Base-by-base conservation (phyloP, 2,888 invertebrate species). In the Galerucella calmariensis region DNA sequence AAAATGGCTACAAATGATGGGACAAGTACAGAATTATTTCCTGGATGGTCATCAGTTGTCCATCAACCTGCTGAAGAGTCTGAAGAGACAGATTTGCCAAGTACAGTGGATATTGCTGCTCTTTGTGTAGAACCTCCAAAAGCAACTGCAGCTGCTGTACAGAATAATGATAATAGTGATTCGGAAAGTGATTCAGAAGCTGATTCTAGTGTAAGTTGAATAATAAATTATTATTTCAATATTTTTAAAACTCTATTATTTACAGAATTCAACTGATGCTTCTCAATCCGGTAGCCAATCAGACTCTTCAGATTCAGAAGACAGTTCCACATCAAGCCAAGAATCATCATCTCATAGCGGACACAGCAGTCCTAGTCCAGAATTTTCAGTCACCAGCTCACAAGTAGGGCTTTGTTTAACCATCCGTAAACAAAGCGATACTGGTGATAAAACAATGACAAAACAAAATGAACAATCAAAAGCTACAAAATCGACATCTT, bases 81-180 rank as follows among this genome's bases (percentile, higher is more conserved):
- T 14, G 91, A 92, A 84, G 90, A 90, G 63, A 90, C 91, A 76
- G 90, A 91, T 81, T 86, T 92, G 81, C 92, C 91, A 14, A 92
- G 92, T 44, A 92, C 92, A 41, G 92, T 92, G 76, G 92, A 92
- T 81, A 92, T 92, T 87, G 90, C 91, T 81, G 92, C 92, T 74
- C 90, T 92, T 83, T 92, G 91, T 85, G 89, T 89, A 77, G 88
- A 88, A 72, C 79, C 86, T 56, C 10, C 56, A 9, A 56, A 56
- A 56, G 20, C 56, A 56, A 56, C 56, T 61, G 85, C 78, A 77
- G 84, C 85, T 63, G 83, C 84, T 77, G 83, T 85, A 14, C 77
- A 82, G 14, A 82, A 80, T 68, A 83, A 79, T 71, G 77, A 82
- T 72, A 78, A 80, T 66, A 78, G 80, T 75, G 80, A 84, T 75